phyloP scores from a whole-genome alignment of 2,888 invertebrate genomes.

The Dorcus hopei region DNA sequence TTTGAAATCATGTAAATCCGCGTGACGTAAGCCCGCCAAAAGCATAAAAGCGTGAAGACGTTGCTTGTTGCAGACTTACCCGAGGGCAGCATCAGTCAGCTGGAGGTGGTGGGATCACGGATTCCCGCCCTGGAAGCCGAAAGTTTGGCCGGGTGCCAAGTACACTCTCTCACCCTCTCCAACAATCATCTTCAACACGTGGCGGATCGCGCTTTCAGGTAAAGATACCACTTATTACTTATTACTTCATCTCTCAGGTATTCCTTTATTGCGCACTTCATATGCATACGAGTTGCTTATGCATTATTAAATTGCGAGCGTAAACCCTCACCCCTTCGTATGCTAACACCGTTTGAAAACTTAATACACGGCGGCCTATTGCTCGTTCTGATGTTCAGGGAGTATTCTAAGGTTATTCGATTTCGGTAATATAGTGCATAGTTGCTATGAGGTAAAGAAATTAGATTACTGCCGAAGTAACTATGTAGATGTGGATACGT shows the following conservation, averaged over 20 bases:
- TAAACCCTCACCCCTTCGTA: no score
- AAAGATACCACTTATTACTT: conserved; percentile 26
- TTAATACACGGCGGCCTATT: no score
- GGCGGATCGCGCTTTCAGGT: conserved; percentile 78
- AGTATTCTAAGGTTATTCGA: no score
- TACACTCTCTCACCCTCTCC: conserved; percentile 78
- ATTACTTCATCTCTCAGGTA: background rate
- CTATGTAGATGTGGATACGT: no score
- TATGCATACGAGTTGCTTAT: background rate
- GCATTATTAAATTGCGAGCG: background rate
- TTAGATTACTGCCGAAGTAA: no score
- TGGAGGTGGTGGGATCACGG: conserved; percentile 80
- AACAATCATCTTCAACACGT: conserved; percentile 80
- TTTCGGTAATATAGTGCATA: no score
- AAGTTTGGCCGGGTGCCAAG: conserved; percentile 69
- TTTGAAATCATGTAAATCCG: no score
- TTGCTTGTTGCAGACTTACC: conserved; percentile 67
- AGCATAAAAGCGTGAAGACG: background rate
- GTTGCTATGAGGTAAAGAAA: no score
- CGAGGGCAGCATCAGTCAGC: conserved; percentile 72
- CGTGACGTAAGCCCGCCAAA: no score
- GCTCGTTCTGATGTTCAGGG: no score
- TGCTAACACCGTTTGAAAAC: no score
- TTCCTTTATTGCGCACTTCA: background rate
- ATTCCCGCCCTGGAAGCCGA: conserved; percentile 78